Evolutionary conservation across 2,888 invertebrate species (phyloP).

Genomic region (Cepaea hortensis): DNA sequence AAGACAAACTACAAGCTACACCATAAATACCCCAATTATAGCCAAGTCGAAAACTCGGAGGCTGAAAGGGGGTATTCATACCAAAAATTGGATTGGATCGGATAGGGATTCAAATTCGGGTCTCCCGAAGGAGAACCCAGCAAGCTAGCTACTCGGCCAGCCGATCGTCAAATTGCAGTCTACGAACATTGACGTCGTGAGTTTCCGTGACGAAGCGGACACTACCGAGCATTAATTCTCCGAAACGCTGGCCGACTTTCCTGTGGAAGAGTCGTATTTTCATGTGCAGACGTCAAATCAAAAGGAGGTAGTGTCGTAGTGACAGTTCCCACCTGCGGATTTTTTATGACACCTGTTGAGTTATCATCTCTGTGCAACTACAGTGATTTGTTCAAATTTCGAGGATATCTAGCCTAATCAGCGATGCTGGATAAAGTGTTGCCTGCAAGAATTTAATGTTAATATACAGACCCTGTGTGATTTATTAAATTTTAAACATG

Average conservation of each 20-base stretch:
- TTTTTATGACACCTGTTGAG: constrained; percentile 1
- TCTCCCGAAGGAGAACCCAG: no score
- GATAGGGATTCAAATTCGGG: no score
- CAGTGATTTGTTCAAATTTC: not conserved
- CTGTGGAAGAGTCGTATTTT: not conserved
- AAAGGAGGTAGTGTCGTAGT: not conserved
- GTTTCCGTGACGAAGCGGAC: not conserved
- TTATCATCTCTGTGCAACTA: not conserved
- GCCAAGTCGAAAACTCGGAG: no score
- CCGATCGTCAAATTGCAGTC: no score
- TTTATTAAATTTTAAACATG: not conserved
- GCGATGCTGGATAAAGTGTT: not conserved
- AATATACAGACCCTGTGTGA: not conserved
- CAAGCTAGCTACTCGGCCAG: no score
- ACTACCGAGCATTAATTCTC: not conserved
- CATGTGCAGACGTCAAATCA: constrained; percentile 26
- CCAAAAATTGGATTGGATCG: no score
- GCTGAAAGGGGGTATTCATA: no score
- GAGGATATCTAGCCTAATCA: not conserved
- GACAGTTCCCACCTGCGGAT: constrained; percentile 24
- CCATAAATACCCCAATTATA: no score
- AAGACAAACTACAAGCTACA: no score
- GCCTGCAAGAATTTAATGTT: not conserved
- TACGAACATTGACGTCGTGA: no score
- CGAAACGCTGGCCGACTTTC: constrained; percentile 28